Conservation (phyloP, 1,140 invertebrate species). For the Drosophila pallidifrons region DNA sequence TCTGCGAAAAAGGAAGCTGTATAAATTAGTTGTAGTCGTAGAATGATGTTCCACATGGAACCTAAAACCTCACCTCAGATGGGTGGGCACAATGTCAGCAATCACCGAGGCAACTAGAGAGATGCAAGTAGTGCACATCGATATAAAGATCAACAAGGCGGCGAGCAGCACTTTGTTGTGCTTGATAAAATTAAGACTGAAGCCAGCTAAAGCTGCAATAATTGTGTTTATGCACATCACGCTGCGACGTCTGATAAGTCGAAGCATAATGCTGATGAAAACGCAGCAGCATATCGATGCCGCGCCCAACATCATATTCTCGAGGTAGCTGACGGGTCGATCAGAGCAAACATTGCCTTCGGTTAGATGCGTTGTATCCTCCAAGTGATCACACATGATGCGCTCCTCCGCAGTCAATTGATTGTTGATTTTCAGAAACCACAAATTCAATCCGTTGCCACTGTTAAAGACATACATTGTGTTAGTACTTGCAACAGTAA, state of each 20-base stretch:
- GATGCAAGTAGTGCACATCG: background rate
- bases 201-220: background rate
- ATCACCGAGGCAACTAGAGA: background rate
- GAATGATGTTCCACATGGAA: background rate
- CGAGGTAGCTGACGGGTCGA: background rate
- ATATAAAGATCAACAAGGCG: slow-evolving; percentile 12
- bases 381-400: background rate
- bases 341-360: background rate
- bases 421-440: slow-evolving; percentile 25
- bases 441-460: slow-evolving; percentile 15
- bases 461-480: background rate
- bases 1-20: background rate
- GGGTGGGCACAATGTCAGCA: slow-evolving; percentile 23
- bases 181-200: slow-evolving; percentile 9
- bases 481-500: background rate
- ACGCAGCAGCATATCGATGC: background rate
- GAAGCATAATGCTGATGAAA: background rate
- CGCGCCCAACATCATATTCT: slow-evolving; percentile 9
- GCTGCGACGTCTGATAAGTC: background rate
- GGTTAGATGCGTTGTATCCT: background rate
- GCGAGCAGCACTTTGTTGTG: background rate
- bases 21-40: too few relatives aligned
- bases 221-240: background rate
- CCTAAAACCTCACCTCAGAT: slow-evolving; percentile 17
- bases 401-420: background rate